Evolutionary conservation across 2,113 vertebrate species (phyloP), one percentile per base, ranked within the genome.

Genomic region (Periophthalmus modestus): DNA sequence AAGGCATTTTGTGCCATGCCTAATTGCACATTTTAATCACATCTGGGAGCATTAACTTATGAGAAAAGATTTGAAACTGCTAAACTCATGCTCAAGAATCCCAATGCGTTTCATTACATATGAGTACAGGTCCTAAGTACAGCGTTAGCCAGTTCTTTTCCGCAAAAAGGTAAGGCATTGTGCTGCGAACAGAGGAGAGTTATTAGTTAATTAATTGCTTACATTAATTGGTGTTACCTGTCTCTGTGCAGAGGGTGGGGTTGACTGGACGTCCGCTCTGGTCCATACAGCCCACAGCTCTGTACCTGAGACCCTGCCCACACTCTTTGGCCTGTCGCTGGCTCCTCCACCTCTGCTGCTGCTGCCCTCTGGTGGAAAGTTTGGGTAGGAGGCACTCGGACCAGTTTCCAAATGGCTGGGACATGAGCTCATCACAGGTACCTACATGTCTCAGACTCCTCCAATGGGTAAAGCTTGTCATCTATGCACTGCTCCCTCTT

Each of bases 401-500:
- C 98, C 97, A 99, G 61, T 98, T 97, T 36, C 97, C 97, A 0
- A 92, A 91, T 5, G 96, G 95, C 73, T 94, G 94, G 57, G 95
- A 92, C 71, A 92, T 75, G 81, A 95, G 95, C 34, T 83, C 82
- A 71, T 94, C 87, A 21, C 97, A 99, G 50, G 95, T 94, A 88
- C n/a, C n/a, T n/a, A n/a, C 98, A 99, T 0, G 52, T 68, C 79
- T 96, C 92, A 0, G 89, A 94, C 84, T 98, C 95, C 58, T 95
- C 89, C 75, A 97, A 89, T 11, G 96, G 96, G 83, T 96, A 94
- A 68, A 94, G 11, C 57, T 94, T 87, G 1, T 92, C 81, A 66
- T 95, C 92, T 59, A 95, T 94, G 88, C 98, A 99, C 61, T 89
- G 95, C 66, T 96, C 95, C 83, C 94, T 95, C 92, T 97, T 99